These are phyloP conservation scores for Paelopatides confundens DNA, from an alignment of 53 echinoderm and acorn worm species.

Conservation along the genomic window DNA sequence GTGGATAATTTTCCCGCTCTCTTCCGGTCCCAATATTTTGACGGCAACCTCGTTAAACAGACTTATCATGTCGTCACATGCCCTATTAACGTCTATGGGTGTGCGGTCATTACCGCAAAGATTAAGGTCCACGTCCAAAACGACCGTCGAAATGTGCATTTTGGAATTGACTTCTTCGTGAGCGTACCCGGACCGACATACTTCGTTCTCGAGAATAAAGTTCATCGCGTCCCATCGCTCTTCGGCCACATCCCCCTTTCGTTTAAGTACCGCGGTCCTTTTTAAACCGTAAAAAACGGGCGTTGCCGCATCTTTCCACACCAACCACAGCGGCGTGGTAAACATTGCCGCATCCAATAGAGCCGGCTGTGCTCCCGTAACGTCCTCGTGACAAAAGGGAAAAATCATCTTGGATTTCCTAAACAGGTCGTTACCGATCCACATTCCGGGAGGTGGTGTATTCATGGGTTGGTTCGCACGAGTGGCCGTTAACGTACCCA, in stretches of 20 bases:
- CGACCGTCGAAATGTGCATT: background rate
- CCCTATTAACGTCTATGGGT: background rate
- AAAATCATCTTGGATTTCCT: background rate
- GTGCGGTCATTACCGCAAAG: no score
- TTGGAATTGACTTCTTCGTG: background rate
- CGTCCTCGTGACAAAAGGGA: background rate
- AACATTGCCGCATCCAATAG: background rate
- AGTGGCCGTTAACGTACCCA: background rate
- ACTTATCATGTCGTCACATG: background rate
- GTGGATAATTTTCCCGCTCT: background rate
- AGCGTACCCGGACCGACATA: background rate
- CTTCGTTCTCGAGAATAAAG: background rate
- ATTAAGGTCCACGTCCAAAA: background rate
- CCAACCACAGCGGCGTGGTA: background rate
- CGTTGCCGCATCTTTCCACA: background rate
- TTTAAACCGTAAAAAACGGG: no score
- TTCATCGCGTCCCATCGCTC: background rate
- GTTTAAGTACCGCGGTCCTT: no score
- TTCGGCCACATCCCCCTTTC: background rate
- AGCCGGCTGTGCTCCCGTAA: background rate
- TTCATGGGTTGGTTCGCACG: background rate
- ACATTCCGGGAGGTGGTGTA: background rate
- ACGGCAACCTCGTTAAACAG: background rate
- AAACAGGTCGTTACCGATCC: background rate
- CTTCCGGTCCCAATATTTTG: background rate